These are phyloP conservation scores for Calliopsis andreniformis DNA, from an alignment of 1,140 invertebrate genomes.

Conservation along the genomic window DNA sequence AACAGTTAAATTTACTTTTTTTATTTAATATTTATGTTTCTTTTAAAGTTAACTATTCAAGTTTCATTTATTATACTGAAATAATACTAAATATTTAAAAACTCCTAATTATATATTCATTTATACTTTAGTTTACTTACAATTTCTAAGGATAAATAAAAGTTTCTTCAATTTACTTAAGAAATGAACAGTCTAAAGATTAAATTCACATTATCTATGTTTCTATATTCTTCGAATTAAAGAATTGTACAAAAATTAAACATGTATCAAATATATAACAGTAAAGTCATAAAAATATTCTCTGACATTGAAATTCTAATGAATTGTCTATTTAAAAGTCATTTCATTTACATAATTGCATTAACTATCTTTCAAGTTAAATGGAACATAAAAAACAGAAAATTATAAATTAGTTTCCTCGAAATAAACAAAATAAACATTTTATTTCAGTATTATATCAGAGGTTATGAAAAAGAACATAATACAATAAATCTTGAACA, in stretches of 20 bases:
- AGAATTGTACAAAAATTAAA: constrained; percentile 1
- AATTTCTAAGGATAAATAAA: background rate
- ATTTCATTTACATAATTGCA: background rate
- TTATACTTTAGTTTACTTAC: too few relatives aligned
- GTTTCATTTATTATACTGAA: too few relatives aligned
- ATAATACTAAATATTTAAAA: too few relatives aligned
- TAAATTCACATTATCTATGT: background rate
- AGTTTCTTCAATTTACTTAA: background rate
- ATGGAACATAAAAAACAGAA: background rate
- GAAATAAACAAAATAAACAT: constrained; percentile 3
- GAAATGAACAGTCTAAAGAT: too few relatives aligned
- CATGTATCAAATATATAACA: background rate
- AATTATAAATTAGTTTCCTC: background rate
- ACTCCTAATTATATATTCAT: too few relatives aligned
- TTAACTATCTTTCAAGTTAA: background rate
- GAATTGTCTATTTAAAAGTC: background rate
- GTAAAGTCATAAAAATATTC: background rate
- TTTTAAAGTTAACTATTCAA: too few relatives aligned
- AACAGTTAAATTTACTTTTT: background rate
- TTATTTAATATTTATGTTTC: background rate
- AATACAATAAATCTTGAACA: background rate
- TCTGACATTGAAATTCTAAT: background rate
- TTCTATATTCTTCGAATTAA: background rate
- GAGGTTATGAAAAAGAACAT: constrained; percentile 25
- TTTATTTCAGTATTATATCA: background rate